Evolutionary conservation across 2,888 invertebrate genomes (phyloP), one percentile per base, ranked within the genome.

Genomic region (Cancer borealis): DNA sequence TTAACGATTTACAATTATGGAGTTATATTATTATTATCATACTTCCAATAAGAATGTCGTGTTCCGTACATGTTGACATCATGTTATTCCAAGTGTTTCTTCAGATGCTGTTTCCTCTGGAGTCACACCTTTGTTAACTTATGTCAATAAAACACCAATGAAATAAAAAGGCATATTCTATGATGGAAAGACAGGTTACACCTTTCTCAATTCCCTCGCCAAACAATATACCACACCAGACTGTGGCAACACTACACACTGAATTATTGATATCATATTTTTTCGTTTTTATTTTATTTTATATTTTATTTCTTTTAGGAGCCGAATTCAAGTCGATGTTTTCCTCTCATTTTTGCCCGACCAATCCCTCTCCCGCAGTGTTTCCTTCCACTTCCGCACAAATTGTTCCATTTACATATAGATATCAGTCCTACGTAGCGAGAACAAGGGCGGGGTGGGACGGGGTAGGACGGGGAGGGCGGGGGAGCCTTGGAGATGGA

Each of bases 331-430:
- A 79, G 26, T 79, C 10, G 79, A 79, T 79, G 79, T 79, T 79
- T 79, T 79, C 79, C 30, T 30, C 30, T 79, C 79, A 79, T 30
- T 79, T 79, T 79, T 79, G 79, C 30, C 79, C 8, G 10, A 3
- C n/a, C 14, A 73, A 73, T 73, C 73, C 73, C 73, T 73, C 30
- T 30, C 30, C 79, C 79, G 30, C 30, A 30, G 79, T 79, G 79
- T 79, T 12, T 79, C 30, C 30, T 79, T 79, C 30, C 79, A 30
- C 79, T 79, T 79, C 30, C 26, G 79, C 30, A 79, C 79, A 79
- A 79, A 79, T 79, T 79, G 79, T 79, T 79, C 10, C 79, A 79
- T 79, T 30, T 79, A 79, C 79, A 79, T 79, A 79, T 79, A 79
- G 79, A 79, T 79, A 79, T 79, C 79, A 30, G 26, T 5, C 26